Base-by-base conservation (phyloP, 2,888 invertebrate species). In the Fabriciana adippe region DNA sequence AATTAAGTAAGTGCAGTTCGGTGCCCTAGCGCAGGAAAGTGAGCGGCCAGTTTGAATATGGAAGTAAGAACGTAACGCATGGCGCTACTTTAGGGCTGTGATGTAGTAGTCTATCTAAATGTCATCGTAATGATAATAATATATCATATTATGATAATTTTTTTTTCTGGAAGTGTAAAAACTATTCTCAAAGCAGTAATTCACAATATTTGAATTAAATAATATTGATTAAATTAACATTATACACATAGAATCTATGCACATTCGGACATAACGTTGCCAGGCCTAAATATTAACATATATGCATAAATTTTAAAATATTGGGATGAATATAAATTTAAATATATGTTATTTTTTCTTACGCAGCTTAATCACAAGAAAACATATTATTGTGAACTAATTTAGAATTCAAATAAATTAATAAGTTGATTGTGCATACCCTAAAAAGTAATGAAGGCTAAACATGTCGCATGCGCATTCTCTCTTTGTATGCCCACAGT, bases 21-120 rank as follows among this genome's bases (percentile, higher is more conserved):
- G 79, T 80, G 81, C 83, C 86, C 82, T 78, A 78, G 76, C 85
- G 82, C 80, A 84, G 82, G 87, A 88, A 87, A 89, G 89, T 86
- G 86, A 90, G 85, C 86, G 85, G 87, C 78, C 79, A 76, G 79
- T 79, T 83, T 84, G 82, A 81, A 87, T 88, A 87, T 86, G 86
- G 87, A 82, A 82, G 80, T 80, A 81, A 82, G 83, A 85, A 84
- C 79, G 83, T 79, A 74, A 76, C 70, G 70, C 73, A 66, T 72
- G 73, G 57, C 66, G 45, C 54, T 69, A 53, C 31, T 18, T 51
- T 72, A 76, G 75, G 77, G 75, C 47, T 75, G 69, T 45, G n/a
- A 53, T 45, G 18, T n/a, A 21, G 13, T 18, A 54, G 21, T 8
- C 18, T 54, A 15, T 6, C 18, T 8, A 11, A 15, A 14, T 21